Evolutionary conservation across 2,888 invertebrate genomes (phyloP), one percentile per base, ranked within the genome.

Genomic region (Morpho helenor): DNA sequence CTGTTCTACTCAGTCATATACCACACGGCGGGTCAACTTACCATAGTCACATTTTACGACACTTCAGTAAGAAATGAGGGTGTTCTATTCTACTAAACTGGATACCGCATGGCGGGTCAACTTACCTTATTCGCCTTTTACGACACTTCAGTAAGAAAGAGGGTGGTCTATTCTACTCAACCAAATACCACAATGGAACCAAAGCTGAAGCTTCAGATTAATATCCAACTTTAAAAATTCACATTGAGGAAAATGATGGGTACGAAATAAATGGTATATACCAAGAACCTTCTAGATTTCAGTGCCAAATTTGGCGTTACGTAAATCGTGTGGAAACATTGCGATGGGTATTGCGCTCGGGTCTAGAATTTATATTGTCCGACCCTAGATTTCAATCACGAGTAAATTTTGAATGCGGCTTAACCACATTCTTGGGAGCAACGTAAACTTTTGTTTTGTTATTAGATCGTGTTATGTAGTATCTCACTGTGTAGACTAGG

Each of bases 231-330:
- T 58, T 64, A 64, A 64, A 62, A 31, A 31, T 31, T 31, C 31
- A 31, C 31, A 5, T 31, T 31, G 5, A 31, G 5, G 31, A 31
- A 31, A 67, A 67, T 64, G 66, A 63, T 48, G 64, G 66, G 60
- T 64, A 45, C 46, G 51, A 68, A 68, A 65, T 61, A 66, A 65
- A 65, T 62, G 52, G 66, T 49, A 53, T 46, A 54, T 39, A n/a
- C 22, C 44, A 47, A 41, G 39, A 16, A 53, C 16, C 48, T 43
- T 57, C 63, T 60, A 65, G 60, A 59, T 64, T 65, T 60, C 52
- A 53, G 56, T 56, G 52, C 62, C 58, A 64, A 63, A 66, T 62
- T 64, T 60, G 56, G 60, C 57, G 57, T 58, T 64, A 56, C 65
- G 59, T 60, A 63, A 68, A 66, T 67, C 66, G 67, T 59, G 67